Percentiles rank a stretch among this genome's conserved stretches.
Conservation (phyloP, 2,888 invertebrate genomes). For the Cheilosia vulpina region DNA sequence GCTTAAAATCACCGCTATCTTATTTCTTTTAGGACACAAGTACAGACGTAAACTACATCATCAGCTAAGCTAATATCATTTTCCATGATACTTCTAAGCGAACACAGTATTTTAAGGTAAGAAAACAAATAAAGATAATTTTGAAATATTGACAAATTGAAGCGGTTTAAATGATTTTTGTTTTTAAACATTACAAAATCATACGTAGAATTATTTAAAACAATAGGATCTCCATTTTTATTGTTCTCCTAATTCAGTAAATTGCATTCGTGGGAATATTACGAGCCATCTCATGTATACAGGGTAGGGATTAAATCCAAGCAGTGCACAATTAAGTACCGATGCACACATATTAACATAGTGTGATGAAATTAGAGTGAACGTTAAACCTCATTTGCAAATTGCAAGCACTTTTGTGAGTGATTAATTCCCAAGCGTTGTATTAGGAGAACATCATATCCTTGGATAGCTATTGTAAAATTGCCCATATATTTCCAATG, state of each 20-base stretch:
- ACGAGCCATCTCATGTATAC: not conserved
- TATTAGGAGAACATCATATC: conserved; percentile 4
- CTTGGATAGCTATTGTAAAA: conserved; percentile 10
- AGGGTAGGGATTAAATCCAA: not conserved
- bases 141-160: not conserved
- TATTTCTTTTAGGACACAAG: not conserved
- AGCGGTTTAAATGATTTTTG: too few relatives aligned
- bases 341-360: not conserved
- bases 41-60: not conserved
- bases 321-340: not conserved
- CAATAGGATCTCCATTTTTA: not conserved
- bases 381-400: conserved; percentile 18
- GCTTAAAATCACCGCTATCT: not conserved
- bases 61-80: conserved; percentile 21
- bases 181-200: too few relatives aligned
- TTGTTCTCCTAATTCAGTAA: conserved; percentile 12
- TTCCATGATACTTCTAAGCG: conserved; percentile 59
- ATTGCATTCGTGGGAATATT: conserved; percentile 15
- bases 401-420: conserved; percentile 38
- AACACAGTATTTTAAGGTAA: conserved; percentile 52
- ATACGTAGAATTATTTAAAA: not conserved
- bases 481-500: conserved; percentile 11
- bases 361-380: conserved; percentile 32
- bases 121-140: not conserved
- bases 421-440: conserved; percentile 41